Conservation (phyloP, 1,140 invertebrate species). For the Solenopsis fugax region DNA sequence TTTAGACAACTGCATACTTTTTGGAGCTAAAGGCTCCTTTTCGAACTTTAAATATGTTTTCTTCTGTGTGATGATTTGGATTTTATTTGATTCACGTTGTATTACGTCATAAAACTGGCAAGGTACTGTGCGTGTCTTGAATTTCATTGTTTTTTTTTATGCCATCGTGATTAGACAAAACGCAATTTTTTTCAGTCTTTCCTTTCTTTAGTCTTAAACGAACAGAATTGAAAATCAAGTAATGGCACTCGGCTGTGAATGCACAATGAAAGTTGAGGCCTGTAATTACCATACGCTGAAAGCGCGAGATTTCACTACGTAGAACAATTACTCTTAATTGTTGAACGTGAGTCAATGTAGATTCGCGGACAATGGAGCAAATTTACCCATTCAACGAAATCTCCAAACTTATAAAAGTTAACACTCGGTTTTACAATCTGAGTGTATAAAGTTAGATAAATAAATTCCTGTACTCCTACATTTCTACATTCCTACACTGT, state of each 20-base stretch:
- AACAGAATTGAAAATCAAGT: conserved; percentile 20
- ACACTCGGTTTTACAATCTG: not conserved
- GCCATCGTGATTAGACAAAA: not conserved
- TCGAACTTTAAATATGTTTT: not conserved
- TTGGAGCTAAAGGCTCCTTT: not conserved
- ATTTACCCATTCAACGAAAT: not conserved
- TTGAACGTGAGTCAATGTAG: not conserved
- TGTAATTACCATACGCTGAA: conserved; percentile 23
- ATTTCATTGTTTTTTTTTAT: not conserved
- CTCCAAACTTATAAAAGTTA: not conserved
- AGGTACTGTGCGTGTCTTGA: not conserved
- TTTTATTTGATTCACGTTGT: not conserved
- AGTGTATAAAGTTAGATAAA: not conserved
- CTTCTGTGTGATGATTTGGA: not conserved
- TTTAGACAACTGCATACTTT: not conserved
- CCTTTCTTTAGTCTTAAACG: not conserved
- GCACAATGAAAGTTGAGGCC: conserved; percentile 24
- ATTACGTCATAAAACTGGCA: not conserved
- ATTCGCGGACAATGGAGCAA: not conserved
- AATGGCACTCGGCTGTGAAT: conserved; percentile 17
- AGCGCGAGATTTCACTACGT: conserved; percentile 20
- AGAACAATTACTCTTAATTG: conserved; percentile 42
- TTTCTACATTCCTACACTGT: too few relatives aligned
- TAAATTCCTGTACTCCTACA: too few relatives aligned
- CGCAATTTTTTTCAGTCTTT: not conserved